A percentile compares a stretch with the other conserved stretches of the same genome.
Evolutionary conservation across 2,888 invertebrate species (phyloP).

Genomic region (Nymphalis polychloros): DNA sequence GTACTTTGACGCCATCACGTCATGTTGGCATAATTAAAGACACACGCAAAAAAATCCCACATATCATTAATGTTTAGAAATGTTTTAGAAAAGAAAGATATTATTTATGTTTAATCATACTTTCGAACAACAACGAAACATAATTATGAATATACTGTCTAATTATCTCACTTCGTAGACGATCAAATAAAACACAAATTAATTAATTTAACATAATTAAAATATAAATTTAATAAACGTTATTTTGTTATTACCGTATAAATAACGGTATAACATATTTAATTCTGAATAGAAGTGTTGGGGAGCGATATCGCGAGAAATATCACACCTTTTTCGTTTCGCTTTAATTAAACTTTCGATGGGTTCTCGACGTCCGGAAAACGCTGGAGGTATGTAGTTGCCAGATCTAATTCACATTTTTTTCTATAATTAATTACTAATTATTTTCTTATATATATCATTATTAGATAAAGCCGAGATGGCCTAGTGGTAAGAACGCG

Average conservation of each 20-base stretch:
- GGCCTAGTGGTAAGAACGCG: too few relatives aligned
- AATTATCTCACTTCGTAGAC: neutral
- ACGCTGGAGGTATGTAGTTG: conserved; percentile 51
- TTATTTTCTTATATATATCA: too few relatives aligned
- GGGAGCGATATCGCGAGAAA: conserved; percentile 55
- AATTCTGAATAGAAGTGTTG: conserved; percentile 13
- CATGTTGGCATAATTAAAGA: too few relatives aligned
- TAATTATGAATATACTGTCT: neutral
- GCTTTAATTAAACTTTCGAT: conserved; percentile 79
- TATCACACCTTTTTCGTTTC: conserved; percentile 76
- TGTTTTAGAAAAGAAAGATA: too few relatives aligned
- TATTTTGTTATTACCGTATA: conserved; percentile 16
- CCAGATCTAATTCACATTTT: neutral
- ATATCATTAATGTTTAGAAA: too few relatives aligned
- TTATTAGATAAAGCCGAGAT: too few relatives aligned
- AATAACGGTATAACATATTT: conserved; percentile 26
- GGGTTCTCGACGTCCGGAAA: conserved; percentile 47
- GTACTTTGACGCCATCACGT: too few relatives aligned
- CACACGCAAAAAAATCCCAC: too few relatives aligned
- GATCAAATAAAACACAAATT: conserved; percentile 8
- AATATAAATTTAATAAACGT: conserved; percentile 18
- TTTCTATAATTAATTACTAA: too few relatives aligned
- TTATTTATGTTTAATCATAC: too few relatives aligned
- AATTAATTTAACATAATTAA: conserved; percentile 15
- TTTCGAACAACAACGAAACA: neutral